Conservation (phyloP, 2,888 invertebrate genomes). For the Halictus quadricinctus region DNA sequence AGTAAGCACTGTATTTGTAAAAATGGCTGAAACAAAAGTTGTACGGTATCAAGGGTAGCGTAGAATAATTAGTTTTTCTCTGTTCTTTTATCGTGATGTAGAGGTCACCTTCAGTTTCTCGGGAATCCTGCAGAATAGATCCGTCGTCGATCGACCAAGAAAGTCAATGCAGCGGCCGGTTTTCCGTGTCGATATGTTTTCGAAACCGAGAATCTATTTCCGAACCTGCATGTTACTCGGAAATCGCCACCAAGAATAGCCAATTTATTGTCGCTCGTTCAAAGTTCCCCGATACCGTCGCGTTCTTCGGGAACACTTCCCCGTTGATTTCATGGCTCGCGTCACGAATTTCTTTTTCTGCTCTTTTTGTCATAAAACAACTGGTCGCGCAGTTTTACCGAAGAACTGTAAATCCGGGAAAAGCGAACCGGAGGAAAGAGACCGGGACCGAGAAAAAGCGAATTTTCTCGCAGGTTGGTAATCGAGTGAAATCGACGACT, state of each 20-base stretch:
- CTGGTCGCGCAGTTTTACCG: neutral
- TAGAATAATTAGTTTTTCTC: neutral
- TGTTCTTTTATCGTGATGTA: too few species aligned
- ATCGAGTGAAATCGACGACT: conserved; percentile 28
- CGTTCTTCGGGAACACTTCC: neutral
- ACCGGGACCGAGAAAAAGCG: neutral
- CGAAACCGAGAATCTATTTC: conserved; percentile 25
- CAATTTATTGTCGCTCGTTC: conserved; percentile 13
- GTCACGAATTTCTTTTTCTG: neutral
- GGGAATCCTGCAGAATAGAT: too few species aligned
- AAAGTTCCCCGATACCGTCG: neutral
- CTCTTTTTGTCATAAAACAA: too few species aligned
- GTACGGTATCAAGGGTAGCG: neutral
- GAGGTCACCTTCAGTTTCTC: too few species aligned
- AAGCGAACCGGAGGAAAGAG: neutral
- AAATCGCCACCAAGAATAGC: conserved; percentile 34
- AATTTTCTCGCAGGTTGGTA: conserved; percentile 17
- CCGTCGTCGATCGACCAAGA: neutral
- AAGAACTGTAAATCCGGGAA: neutral
- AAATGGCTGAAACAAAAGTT: too few species aligned
- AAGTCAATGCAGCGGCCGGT: neutral
- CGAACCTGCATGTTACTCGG: conserved; percentile 12
- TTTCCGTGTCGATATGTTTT: conserved; percentile 14
- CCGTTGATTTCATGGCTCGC: neutral
- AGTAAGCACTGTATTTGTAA: neutral